Conservation (phyloP, 2,797 vertebrate genomes). For the Hoplostethus atlanticus region DNA sequence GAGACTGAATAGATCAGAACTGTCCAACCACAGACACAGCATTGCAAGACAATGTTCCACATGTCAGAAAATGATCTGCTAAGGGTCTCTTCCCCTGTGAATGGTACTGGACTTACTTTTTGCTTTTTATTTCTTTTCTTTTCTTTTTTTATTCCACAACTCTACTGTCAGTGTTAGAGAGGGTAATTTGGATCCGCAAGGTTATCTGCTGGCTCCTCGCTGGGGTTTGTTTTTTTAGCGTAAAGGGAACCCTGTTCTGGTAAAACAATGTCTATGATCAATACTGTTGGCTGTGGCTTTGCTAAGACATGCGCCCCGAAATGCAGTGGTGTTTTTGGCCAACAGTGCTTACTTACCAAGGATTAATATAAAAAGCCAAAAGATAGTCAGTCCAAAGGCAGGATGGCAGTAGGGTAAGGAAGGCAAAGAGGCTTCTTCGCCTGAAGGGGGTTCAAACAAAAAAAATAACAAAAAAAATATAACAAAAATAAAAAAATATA, state of each 20-base stretch:
- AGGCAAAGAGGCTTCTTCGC: constrained; percentile 99
- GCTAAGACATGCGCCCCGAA: constrained; percentile 59
- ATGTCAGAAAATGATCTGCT: constrained; percentile 9
- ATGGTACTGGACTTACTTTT: not conserved
- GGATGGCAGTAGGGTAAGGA: constrained; percentile 99
- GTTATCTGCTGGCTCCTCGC: constrained; percentile 2
- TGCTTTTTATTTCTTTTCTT: not conserved
- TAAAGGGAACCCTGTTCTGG: constrained; percentile 1
- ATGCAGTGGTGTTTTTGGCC: constrained; percentile 61
- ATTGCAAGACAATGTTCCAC: constrained; percentile 47
- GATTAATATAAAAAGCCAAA: constrained; percentile 99
- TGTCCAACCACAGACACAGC: constrained; percentile 64
- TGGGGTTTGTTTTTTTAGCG: not conserved
- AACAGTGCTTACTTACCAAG: constrained; percentile 94
- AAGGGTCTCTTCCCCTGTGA: constrained; percentile 2
- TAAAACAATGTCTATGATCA: constrained; percentile 42
- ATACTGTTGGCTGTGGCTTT: constrained; percentile 59
- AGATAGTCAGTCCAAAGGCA: constrained; percentile 99
- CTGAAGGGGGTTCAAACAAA: constrained; percentile 86
- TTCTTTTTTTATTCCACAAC: not conserved
- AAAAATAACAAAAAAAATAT: constrained; percentile 52
- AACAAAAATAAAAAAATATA: constrained; percentile 16
- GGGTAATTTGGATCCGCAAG: constrained; percentile 4
- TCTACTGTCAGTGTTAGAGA: not conserved
- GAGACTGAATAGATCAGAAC: constrained; percentile 2